phyloP scores from a whole-genome alignment of 2,113 vertebrate species.

The Cheilinus undulatus region DNA sequence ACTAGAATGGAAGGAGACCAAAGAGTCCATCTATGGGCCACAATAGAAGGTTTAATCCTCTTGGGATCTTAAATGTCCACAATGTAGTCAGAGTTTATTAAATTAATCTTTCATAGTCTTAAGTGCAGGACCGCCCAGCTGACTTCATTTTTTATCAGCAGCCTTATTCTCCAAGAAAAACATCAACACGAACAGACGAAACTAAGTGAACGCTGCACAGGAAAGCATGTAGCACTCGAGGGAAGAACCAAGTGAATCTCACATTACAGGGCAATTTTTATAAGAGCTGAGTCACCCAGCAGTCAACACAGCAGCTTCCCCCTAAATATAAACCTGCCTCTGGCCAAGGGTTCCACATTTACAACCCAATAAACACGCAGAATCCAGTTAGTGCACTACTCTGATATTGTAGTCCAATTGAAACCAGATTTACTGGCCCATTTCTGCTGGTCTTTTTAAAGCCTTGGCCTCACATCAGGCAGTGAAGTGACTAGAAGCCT shows the following conservation, averaged over 20 bases:
- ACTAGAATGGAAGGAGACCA: too few relatives aligned
- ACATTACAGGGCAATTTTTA: background rate
- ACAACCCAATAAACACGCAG: background rate
- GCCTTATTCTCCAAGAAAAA: background rate
- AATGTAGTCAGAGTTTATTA: background rate
- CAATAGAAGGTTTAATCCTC: too few relatives aligned
- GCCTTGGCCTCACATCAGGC: background rate
- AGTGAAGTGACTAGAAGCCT: background rate
- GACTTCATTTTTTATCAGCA: background rate
- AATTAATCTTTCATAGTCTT: background rate
- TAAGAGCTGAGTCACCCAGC: background rate
- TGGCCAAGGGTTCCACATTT: background rate
- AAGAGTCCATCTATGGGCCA: too few relatives aligned
- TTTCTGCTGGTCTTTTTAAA: background rate
- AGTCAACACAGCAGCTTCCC: background rate
- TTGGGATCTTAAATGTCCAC: background rate
- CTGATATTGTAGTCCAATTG: background rate
- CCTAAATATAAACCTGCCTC: background rate
- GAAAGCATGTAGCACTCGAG: background rate
- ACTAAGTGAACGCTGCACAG: background rate
- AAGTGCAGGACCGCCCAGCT: background rate
- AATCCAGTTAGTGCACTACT: background rate
- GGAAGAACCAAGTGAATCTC: background rate
- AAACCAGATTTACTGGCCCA: background rate
- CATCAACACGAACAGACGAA: background rate